Conservation (phyloP, 1,140 invertebrate species). For the Homalodisca vitripennis region DNA sequence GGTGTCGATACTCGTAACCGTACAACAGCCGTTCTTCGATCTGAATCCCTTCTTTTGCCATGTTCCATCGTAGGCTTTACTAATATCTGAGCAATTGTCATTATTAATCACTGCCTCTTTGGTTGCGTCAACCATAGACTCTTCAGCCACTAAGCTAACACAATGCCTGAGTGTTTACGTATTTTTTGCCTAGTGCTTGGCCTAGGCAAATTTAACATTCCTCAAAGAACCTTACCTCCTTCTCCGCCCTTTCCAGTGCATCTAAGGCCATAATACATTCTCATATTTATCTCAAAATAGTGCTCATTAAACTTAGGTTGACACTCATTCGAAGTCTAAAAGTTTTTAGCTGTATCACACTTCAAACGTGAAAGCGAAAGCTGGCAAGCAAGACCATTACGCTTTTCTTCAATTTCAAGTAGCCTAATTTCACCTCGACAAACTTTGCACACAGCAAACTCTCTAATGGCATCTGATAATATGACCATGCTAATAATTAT, state of each 20-base stretch:
- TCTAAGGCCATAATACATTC: slow-evolving; percentile 10
- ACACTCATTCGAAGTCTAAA: not conserved
- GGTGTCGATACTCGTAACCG: slow-evolving; percentile 31
- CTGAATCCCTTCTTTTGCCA: slow-evolving; percentile 31
- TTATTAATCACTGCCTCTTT: not conserved
- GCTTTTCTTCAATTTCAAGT: not conserved
- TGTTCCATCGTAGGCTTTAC: slow-evolving; percentile 29
- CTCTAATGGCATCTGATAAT: not conserved
- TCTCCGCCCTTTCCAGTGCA: slow-evolving; percentile 12
- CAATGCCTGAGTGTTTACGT: not conserved
- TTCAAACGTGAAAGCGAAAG: not conserved
- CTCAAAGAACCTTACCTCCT: not conserved
- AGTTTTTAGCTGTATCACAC: not conserved
- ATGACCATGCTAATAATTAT: not conserved
- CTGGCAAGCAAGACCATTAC: not conserved
- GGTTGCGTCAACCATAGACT: not conserved
- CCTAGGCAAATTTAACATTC: slow-evolving; percentile 1
- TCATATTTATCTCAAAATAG: slow-evolving; percentile 20
- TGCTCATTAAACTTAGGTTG: not conserved
- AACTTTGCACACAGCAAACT: not conserved
- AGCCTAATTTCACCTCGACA: not conserved
- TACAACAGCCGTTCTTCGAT: slow-evolving; percentile 26
- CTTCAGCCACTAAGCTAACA: not conserved
- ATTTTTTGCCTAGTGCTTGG: not conserved
- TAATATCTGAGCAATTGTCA: not conserved